These are phyloP conservation scores for Catostomus latipinnis DNA, from an alignment of 2,797 vertebrate genomes.

Conservation along the genomic window DNA sequence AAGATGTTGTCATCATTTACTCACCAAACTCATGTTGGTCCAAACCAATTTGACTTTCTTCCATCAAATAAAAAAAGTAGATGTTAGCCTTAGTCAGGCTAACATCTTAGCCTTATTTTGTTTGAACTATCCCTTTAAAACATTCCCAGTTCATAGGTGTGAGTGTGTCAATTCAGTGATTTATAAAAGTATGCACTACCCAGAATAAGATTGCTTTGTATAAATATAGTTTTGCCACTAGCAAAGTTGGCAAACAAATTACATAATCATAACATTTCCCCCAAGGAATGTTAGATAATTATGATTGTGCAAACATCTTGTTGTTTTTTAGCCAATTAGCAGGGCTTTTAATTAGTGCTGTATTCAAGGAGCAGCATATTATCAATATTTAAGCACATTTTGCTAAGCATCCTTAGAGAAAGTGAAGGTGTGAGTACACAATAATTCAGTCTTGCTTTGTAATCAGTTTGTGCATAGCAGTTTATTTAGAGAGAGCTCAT, in stretches of 20 bases:
- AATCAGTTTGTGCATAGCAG: not conserved
- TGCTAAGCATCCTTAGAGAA: constrained; percentile 1
- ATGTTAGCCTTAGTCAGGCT: too few relatives aligned
- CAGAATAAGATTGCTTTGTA: not conserved
- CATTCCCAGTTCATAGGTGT: too few relatives aligned
- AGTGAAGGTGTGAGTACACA: not conserved
- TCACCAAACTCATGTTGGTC: too few relatives aligned
- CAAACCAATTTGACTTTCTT: too few relatives aligned
- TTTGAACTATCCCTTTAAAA: too few relatives aligned
- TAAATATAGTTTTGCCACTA: not conserved
- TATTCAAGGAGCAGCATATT: not conserved
- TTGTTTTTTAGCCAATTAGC: constrained; percentile 10
- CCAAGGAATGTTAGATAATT: constrained; percentile 15
- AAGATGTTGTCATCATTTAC: too few relatives aligned
- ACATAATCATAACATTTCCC: constrained; percentile 7
- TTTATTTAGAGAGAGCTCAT: constrained; percentile 11
- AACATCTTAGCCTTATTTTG: too few relatives aligned
- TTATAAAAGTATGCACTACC: too few relatives aligned
- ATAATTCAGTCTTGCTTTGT: not conserved
- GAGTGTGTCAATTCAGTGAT: too few relatives aligned
- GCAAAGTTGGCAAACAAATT: constrained; percentile 2
- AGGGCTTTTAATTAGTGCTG: constrained; percentile 21
- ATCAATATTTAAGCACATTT: not conserved
- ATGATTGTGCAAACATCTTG: constrained; percentile 12
- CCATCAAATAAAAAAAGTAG: too few relatives aligned